These are phyloP conservation scores for Sebastes schlegelii DNA, from an alignment of 2,113 vertebrate genomes.

Conservation along the genomic window DNA sequence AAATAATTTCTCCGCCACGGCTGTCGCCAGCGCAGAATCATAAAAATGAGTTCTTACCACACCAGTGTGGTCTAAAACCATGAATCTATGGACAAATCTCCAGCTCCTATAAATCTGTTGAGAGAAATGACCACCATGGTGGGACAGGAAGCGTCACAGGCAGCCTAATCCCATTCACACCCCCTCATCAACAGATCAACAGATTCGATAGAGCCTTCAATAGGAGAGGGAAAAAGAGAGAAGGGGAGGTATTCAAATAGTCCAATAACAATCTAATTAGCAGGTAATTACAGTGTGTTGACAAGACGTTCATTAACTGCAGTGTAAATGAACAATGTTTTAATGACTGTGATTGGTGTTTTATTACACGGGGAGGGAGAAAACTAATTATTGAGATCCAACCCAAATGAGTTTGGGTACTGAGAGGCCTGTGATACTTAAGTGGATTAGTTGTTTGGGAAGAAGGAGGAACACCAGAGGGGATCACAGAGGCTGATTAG, in stretches of 20 bases:
- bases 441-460: constrained; percentile 64
- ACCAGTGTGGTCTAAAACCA: background rate
- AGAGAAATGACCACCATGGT: constrained; percentile 1
- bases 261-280: constrained; percentile 43
- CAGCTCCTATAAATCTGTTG: background rate
- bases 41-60: background rate
- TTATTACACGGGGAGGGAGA: constrained; percentile 17
- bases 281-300: constrained; percentile 32
- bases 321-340: constrained; percentile 32
- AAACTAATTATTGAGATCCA: constrained; percentile 42
- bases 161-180: constrained; percentile 22
- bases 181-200: constrained; percentile 17
- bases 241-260: constrained; percentile 6
- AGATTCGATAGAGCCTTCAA: constrained; percentile 11
- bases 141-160: constrained; percentile 5
- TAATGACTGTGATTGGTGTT: constrained; percentile 24
- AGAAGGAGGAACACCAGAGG: constrained; percentile 36
- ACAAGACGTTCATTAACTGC: constrained; percentile 16
- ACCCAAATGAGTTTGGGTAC: constrained; percentile 29
- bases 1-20: too few species aligned
- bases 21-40: too few species aligned
- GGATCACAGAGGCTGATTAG: constrained; percentile 56
- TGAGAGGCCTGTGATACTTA: constrained; percentile 50
- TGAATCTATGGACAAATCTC: background rate
- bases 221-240: background rate